Evolutionary conservation across 2,797 vertebrate species (phyloP), one percentile per base, ranked within the genome.

Genomic region (Gymnodraco acuticeps): DNA sequence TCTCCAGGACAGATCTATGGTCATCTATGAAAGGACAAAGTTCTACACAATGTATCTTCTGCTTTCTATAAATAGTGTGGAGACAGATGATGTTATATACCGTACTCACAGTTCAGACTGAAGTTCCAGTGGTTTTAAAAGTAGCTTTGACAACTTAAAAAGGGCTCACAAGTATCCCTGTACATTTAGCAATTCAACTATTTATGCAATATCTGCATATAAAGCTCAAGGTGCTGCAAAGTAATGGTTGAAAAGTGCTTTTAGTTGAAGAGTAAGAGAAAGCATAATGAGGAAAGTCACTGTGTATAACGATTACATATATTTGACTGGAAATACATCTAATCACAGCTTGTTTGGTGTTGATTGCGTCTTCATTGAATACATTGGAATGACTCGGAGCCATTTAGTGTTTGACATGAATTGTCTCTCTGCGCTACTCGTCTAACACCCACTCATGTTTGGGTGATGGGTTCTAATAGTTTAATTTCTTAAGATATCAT

Each of bases 401-500:
- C 23, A 64, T 62, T 72, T 53, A 60, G 58, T 43, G 15, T 66
- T 68, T 66, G 11, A 64, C 60, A 56, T 52, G 19, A 75, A 58
- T 70, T 69, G 62, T 75, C 55, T 65, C 55, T 65, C 41, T 66
- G 41, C 48, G 70, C 33, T 15, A 58, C 63, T 74, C 75, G 64
- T 51, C 70, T 13, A 16, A 55, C 77, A 68, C 77, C 66, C 47
- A 77, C 80, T 72, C 52, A 45, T 46, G 55, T 76, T 61, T 65
- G n/a, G 43, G 42, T 60, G 52, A 55, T 47, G 58, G 73, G 59
- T 58, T 64, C 63, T 19, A 5, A 41, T 52, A 50, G 72, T 80
- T 70, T 7, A 33, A 77, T 75, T 73, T 74, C 58, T 52, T n/a
- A 60, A 72, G 33, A 58, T 55, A 51, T 58, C 55, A 70, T 59